These are phyloP conservation scores for Platycnemis pennipes DNA, from an alignment of 2,888 invertebrate genomes.

Conservation along the genomic window DNA sequence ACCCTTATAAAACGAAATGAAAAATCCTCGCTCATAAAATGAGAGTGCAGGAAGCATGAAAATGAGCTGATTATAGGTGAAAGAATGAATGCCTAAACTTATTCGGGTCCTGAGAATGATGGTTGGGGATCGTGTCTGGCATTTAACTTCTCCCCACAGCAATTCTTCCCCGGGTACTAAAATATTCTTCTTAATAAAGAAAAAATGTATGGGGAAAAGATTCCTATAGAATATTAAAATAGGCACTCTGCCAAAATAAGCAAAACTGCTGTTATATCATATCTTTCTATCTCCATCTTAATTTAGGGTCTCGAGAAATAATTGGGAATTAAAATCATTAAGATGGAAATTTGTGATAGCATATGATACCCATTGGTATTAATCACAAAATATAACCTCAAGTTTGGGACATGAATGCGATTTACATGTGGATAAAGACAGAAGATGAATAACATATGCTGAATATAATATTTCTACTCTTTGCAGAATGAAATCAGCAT, in stretches of 20 bases:
- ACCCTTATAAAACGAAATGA: not conserved
- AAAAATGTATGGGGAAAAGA: not conserved
- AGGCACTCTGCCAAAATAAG: not conserved
- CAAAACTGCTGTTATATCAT: no score
- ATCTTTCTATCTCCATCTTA: no score
- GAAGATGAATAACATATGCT: no score
- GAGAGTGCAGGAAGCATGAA: not conserved
- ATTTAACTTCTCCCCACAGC: not conserved
- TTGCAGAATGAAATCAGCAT: no score
- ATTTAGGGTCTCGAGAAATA: no score
- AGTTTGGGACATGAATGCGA: no score
- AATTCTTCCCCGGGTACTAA: not conserved
- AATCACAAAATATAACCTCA: no score
- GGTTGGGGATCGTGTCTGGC: not conserved
- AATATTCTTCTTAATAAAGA: not conserved
- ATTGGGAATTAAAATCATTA: no score
- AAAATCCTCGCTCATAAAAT: not conserved
- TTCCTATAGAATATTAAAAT: not conserved
- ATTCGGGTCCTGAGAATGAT: not conserved
- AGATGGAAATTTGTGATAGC: no score
- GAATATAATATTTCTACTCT: no score
- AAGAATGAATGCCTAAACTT: not conserved
- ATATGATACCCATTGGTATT: no score
- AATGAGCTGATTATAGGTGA: not conserved
- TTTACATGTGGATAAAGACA: no score